phyloP scores from a whole-genome alignment of 2,113 vertebrate species.

The Emydocephalus ijimae region DNA sequence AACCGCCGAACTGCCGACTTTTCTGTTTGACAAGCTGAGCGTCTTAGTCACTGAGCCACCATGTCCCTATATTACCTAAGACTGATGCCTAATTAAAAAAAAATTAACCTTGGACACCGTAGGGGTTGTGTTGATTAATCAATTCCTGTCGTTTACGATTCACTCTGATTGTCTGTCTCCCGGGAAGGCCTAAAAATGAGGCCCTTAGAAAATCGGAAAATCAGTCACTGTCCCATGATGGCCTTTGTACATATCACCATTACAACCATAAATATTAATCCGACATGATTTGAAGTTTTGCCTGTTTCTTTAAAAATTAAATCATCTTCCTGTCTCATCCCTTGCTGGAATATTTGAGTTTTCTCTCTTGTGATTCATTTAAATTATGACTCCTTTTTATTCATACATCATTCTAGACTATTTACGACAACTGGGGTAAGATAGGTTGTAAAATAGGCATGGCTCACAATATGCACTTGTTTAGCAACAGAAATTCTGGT shows the following conservation, averaged over 20 bases:
- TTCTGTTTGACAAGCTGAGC: no score
- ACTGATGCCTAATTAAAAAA: slow-evolving; percentile 38
- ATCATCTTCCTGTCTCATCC: not conserved
- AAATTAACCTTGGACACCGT: slow-evolving; percentile 38
- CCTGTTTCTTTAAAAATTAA: not conserved
- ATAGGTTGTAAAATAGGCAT: no score
- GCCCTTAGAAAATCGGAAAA: slow-evolving; percentile 49
- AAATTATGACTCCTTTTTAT: not conserved
- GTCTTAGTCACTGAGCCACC: no score
- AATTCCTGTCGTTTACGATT: slow-evolving; percentile 33
- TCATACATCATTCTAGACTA: not conserved
- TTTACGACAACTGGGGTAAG: no score
- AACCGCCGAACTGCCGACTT: no score
- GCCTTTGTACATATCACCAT: slow-evolving; percentile 40
- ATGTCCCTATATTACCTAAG: not conserved
- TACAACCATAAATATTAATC: slow-evolving; percentile 35
- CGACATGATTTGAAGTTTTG: slow-evolving; percentile 15
- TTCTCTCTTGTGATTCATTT: not conserved
- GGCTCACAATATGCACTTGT: no score
- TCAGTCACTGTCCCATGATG: slow-evolving; percentile 31
- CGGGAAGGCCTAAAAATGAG: slow-evolving; percentile 46
- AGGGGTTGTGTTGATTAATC: slow-evolving; percentile 52
- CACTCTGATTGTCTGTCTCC: slow-evolving; percentile 56
- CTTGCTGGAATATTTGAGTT: slow-evolving; percentile 1
- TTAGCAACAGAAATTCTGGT: no score